Base-by-base conservation (phyloP, 2,888 invertebrate species). In the Xylocampa areola region DNA sequence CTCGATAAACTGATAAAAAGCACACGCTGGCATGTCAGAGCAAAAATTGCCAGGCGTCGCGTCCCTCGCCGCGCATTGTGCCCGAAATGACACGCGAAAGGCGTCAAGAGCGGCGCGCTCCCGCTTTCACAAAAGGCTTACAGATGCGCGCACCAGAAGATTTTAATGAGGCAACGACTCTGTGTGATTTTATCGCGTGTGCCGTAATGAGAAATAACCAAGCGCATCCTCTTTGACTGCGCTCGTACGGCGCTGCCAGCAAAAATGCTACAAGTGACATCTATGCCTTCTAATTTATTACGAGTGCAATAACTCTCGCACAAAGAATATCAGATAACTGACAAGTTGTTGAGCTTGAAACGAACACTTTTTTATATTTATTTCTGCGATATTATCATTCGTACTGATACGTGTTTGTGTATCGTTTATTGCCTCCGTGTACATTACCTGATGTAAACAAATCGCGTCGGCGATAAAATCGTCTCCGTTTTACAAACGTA, bases 161-260 rank as follows among this genome's bases (percentile, higher is more conserved):
- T 94, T 94, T 94, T 94, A 94, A 94, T 94, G 94, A 94, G 93
- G 93, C 92, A 91, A 92, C 93, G 90, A 92, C 89, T 91, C 91
- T 92, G 90, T 92, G 91, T 91, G 92, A 93, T 93, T 94, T 92
- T 92, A 92, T 94, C 91, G 92, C 90, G 88, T 91, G 86, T 90
- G 89, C 90, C 80, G 83, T 92, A 92, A 93, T 93, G 92, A 94
- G 91, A 92, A 93, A 92, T 93, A 93, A 94, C 92, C 92, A 90
- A 90, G 91, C 92, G 89, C 91, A 88, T 92, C 90, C 90, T 89
- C 90, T 92, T 91, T 92, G 89, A 89, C 87, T 88, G 86, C 85
- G 84, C 85, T 87, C 84, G 74, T 76, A 81, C 81, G 74, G 73
- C 75, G 81, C 76, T 81, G 79, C 82, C 77, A 81, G 85, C 81